Base-by-base conservation (phyloP, 37 sponge, comb jelly and placozoan species). In the Theonella swinhoei region DNA sequence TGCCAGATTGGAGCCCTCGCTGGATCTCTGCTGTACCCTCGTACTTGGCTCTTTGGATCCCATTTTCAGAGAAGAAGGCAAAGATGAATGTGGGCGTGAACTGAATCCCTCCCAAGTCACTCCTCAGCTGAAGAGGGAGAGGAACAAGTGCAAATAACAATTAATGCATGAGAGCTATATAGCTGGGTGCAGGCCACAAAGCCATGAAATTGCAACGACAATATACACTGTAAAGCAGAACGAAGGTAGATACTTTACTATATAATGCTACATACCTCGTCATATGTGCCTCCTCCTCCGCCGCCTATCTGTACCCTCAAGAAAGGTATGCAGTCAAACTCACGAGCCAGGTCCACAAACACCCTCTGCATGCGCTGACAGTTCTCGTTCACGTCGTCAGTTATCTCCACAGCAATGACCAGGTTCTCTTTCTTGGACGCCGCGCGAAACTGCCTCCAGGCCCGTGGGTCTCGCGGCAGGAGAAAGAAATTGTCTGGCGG, bases 401-500 rank as follows among this genome's bases (percentile, higher is more conserved):
- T 90, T 36, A 90, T 29, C 64, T 90, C 91, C 31, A 90, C 63
- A 7, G 71, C 69, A 14, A 90, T 69, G 42, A 90, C 91, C 82
- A 85, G 85, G 86, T 85, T 75, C 77, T 85, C 91, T 38, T 85
- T 75, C 63, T 81, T 85, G 47, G 86, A 75, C 17, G 78, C 72
- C 28, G 66, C 76, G 23, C 81, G n/a, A 29, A 90, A 33, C 31
- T 81, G 42, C 37, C 33, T 70, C 91, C 91, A 90, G 0, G 86
- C 81, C 11, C 62, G 68, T 0, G 69, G 47, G 39, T 90, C 86
- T 43, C 42, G 68, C 4, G 86, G 86, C 0, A 90, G 37, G 14
- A 90, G 59, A 58, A 80, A 90, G 78, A 90, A 85, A 29, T 90
- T 90, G 60, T 90, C 86, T 58, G 91, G 91, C 24, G 89, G 89